Evolutionary conservation across 2,888 invertebrate species (phyloP).

Genomic region (Erynnis tages): DNA sequence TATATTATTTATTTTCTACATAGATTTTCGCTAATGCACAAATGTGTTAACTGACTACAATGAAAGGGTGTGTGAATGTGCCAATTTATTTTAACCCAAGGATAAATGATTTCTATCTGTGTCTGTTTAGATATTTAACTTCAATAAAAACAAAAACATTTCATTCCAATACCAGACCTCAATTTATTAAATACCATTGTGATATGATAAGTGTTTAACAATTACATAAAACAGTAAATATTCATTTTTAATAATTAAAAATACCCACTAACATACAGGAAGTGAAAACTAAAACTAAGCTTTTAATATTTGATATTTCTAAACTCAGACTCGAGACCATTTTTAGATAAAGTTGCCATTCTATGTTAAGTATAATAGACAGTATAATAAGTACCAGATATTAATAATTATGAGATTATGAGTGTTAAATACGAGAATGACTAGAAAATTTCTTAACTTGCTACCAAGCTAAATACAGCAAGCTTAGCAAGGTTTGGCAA

Average conservation of each 20-base stretch:
- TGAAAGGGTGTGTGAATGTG: no score
- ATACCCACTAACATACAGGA: no score
- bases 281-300: no score
- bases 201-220: conserved; percentile 5
- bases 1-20: no score
- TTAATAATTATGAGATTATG: conserved; percentile 1
- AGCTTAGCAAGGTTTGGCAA: conserved; percentile 42
- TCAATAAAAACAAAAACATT: not conserved
- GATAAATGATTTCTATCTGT: no score
- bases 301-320: not conserved
- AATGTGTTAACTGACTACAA: no score
- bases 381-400: not conserved
- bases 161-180: conserved; percentile 4
- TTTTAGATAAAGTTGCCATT: no score
- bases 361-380: no score
- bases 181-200: conserved; percentile 11
- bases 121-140: no score
- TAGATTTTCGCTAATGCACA: no score
- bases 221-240: conserved; percentile 6
- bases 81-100: no score
- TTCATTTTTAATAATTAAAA: not conserved
- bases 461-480: conserved; percentile 52
- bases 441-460: conserved; percentile 32
- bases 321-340: conserved; percentile 7
- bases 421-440: conserved; percentile 9